phyloP scores from a whole-genome alignment of 1,140 invertebrate genomes.

The Papilio machaon region DNA sequence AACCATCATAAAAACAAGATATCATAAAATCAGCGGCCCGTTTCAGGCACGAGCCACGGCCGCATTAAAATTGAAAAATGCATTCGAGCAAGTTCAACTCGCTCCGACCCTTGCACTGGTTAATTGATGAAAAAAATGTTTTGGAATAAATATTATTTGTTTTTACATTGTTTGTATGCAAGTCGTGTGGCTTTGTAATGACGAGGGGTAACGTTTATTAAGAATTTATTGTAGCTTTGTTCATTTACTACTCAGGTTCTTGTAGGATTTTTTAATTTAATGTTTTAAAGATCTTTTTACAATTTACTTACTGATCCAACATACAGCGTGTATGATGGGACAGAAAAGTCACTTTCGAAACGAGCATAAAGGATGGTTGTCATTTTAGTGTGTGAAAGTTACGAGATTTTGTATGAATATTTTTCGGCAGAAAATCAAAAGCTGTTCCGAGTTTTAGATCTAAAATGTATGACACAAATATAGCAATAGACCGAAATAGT shows the following conservation, averaged over 20 bases:
- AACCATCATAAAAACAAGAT: constrained; percentile 17
- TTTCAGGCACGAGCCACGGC: constrained; percentile 25
- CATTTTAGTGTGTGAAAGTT: neutral
- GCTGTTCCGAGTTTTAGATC: too few species aligned
- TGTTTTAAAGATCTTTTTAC: too few species aligned
- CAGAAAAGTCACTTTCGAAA: neutral
- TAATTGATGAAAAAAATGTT: constrained; percentile 26
- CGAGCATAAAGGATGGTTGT: neutral
- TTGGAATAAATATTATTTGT: constrained; percentile 11
- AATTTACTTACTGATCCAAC: too few species aligned
- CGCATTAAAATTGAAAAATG: constrained; percentile 22
- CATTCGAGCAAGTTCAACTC: constrained; percentile 2
- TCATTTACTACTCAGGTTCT: neutral
- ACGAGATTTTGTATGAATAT: neutral
- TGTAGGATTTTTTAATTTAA: neutral
- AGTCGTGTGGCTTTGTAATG: constrained; percentile 2
- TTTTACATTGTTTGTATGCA: neutral
- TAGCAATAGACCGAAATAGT: neutral
- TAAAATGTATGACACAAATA: too few species aligned
- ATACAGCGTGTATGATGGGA: neutral
- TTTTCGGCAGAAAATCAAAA: too few species aligned
- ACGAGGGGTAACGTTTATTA: neutral
- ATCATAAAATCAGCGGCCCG: constrained; percentile 29
- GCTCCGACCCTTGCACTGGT: constrained; percentile 16
- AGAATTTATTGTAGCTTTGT: neutral